Percentiles rank a stretch among this genome's conserved stretches.
Evolutionary conservation across 2,113 vertebrate species (phyloP).

Genomic region (Sylvia atricapilla): DNA sequence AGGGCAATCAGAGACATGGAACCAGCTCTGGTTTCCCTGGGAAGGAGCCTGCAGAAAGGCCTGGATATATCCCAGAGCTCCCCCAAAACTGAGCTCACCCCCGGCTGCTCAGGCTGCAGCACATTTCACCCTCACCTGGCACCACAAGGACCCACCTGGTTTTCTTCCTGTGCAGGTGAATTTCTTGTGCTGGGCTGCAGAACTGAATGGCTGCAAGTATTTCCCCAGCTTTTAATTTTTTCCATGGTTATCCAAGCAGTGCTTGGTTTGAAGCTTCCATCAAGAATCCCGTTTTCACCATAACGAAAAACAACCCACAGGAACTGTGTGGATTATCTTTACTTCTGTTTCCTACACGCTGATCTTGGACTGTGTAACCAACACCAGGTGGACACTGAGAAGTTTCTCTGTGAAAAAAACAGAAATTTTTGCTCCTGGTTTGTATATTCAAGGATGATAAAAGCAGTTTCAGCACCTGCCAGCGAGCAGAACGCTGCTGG

Average conservation of each 20-base stretch:
- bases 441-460: neutral
- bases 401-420: neutral
- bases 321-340: neutral
- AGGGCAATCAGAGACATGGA: neutral
- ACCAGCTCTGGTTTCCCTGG: neutral
- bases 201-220: neutral
- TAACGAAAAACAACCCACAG: neutral
- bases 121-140: neutral
- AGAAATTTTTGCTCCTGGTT: neutral
- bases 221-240: neutral
- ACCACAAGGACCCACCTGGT: neutral
- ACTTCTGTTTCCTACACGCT: neutral
- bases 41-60: neutral
- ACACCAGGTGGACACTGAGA: neutral
- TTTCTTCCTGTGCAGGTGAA: neutral
- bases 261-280: neutral
- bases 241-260: neutral
- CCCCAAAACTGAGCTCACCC: neutral
- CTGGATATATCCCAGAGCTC: neutral
- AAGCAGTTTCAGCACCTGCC: neutral
- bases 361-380: neutral
- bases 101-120: neutral
- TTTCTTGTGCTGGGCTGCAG: neutral
- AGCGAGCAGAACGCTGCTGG: neutral
- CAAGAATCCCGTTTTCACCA: neutral